Percentiles rank a stretch among this genome's conserved stretches.
These are phyloP conservation scores for Sceloporus undulatus DNA, from an alignment of 2,113 vertebrate species.

Conservation along the genomic window DNA sequence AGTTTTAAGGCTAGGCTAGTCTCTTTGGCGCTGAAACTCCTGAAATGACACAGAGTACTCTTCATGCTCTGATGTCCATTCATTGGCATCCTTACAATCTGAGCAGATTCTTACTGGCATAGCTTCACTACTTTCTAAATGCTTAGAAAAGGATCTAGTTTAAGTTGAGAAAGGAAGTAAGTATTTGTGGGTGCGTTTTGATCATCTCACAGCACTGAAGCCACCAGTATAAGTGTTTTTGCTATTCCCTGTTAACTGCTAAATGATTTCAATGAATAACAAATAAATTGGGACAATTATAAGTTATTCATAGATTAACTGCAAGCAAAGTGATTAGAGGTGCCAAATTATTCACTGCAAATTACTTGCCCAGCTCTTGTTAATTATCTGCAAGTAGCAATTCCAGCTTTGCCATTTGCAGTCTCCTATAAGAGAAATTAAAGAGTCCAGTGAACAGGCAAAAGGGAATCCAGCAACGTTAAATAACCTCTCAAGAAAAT, in stretches of 20 bases:
- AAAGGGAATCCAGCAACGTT: slow-evolving; percentile 29
- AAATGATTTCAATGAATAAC: slow-evolving; percentile 37
- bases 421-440: slow-evolving; percentile 37
- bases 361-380: slow-evolving; percentile 42
- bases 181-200: no score
- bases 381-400: slow-evolving; percentile 47
- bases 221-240: not conserved
- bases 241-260: slow-evolving; percentile 7
- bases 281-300: slow-evolving; percentile 18
- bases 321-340: slow-evolving; percentile 37
- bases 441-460: slow-evolving; percentile 28
- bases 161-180: not conserved
- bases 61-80: no score
- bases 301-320: slow-evolving; percentile 27
- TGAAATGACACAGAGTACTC: no score
- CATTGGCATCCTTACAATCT: not conserved
- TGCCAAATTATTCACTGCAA: slow-evolving; percentile 41
- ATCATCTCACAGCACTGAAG: not conserved
- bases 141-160: not conserved
- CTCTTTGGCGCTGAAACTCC: no score
- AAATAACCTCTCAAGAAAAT: slow-evolving; percentile 44
- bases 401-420: slow-evolving; percentile 36
- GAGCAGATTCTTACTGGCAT: not conserved
- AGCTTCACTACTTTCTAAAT: not conserved
- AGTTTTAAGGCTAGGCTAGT: no score